Percentiles rank a stretch among this genome's conserved stretches.
Conservation (phyloP, 1,140 invertebrate genomes). For the Wasmannia auropunctata region DNA sequence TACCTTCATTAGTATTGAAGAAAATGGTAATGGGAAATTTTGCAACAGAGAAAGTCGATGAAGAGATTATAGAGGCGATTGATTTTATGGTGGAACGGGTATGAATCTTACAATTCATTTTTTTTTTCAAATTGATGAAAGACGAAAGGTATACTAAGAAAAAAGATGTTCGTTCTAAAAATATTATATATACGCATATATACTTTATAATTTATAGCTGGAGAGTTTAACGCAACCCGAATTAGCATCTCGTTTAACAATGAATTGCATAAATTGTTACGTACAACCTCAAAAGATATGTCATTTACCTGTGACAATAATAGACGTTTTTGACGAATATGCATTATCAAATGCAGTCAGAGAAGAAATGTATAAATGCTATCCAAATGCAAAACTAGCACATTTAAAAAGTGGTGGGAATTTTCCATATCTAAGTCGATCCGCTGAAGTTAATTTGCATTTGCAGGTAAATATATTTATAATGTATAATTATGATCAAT, state of each 20-base stretch:
- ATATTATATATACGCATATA: not conserved
- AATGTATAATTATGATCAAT: no score
- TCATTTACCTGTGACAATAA: slow-evolving; percentile 91
- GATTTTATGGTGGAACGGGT: slow-evolving; percentile 97
- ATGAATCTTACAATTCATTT: slow-evolving; percentile 71
- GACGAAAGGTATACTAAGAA: not conserved
- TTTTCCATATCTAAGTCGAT: slow-evolving; percentile 95
- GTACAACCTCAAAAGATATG: slow-evolving; percentile 92
- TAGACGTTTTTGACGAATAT: slow-evolving; percentile 97
- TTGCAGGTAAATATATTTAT: slow-evolving; percentile 88
- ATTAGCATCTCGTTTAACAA: slow-evolving; percentile 93
- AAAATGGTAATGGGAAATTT: slow-evolving; percentile 97
- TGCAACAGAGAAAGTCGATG: slow-evolving; percentile 89
- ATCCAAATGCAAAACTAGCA: slow-evolving; percentile 94
- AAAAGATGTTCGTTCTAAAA: not conserved
- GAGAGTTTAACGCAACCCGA: slow-evolving; percentile 93
- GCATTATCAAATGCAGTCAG: slow-evolving; percentile 91
- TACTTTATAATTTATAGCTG: slow-evolving; percentile 86
- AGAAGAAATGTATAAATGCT: slow-evolving; percentile 95
- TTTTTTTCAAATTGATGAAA: not conserved
- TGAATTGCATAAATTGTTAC: slow-evolving; percentile 94
- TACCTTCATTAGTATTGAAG: slow-evolving; percentile 93
- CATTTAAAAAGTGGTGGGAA: slow-evolving; percentile 96
- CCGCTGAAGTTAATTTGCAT: slow-evolving; percentile 96
- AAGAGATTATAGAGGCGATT: slow-evolving; percentile 92